Conservation (phyloP, 2,113 vertebrate species). For the Orientallactaga bullata region DNA sequence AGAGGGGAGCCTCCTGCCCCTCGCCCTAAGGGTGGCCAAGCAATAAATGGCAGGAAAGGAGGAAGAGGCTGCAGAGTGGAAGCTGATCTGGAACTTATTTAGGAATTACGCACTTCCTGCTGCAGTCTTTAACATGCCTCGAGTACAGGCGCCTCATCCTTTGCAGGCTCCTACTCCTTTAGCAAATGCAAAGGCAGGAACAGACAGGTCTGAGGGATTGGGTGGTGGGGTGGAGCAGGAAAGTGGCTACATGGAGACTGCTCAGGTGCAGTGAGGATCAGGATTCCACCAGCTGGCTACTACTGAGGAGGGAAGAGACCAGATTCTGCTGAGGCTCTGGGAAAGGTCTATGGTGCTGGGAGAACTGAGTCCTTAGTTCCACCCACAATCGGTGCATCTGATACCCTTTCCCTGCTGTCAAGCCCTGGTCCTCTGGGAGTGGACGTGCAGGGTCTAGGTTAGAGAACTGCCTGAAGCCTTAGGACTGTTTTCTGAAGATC, state of each 20-base stretch:
- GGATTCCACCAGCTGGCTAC: background rate
- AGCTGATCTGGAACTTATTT: constrained; percentile 78
- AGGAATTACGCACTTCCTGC: constrained; percentile 34
- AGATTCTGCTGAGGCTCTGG: background rate
- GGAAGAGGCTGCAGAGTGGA: background rate
- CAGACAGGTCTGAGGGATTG: background rate
- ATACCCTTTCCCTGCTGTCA: background rate
- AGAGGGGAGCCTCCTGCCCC: constrained; percentile 35
- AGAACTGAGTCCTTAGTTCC: background rate
- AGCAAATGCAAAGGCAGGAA: background rate
- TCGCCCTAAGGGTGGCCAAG: constrained; percentile 37
- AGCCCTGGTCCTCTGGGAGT: background rate
- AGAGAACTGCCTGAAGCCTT: background rate
- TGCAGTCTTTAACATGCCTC: background rate
- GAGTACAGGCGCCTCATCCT: constrained; percentile 71
- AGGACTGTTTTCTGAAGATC: too few species aligned
- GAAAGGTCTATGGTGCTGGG: too few species aligned
- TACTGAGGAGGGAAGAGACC: background rate
- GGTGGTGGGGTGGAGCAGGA: background rate
- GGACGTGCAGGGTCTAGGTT: background rate
- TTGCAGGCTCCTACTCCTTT: background rate
- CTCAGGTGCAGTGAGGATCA: background rate
- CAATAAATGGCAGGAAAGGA: constrained; percentile 73
- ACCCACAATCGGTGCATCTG: background rate
- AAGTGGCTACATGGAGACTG: rapidly evolving